A percentile compares a stretch with the other conserved stretches of the same genome.
Evolutionary conservation across 2,797 vertebrate genomes (phyloP).

Genomic region (Chaetodon trifasciatus): DNA sequence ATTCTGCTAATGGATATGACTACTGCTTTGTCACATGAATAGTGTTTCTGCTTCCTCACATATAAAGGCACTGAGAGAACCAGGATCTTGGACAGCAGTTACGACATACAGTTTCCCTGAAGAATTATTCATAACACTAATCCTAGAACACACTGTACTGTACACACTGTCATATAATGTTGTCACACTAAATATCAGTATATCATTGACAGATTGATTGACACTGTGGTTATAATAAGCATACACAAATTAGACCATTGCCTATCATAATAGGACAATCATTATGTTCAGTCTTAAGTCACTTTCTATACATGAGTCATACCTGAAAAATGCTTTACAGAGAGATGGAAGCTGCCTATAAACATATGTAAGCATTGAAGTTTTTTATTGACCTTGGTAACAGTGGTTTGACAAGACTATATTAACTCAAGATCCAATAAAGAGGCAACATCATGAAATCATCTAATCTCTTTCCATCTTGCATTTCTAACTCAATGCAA

Average conservation of each 20-base stretch:
- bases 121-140: conserved; percentile 19
- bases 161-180: not conserved
- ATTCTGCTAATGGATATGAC: not conserved
- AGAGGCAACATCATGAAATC: not conserved
- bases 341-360: not conserved
- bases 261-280: not conserved
- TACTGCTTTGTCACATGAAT: not conserved
- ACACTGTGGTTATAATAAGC: conserved; percentile 3
- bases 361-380: not conserved
- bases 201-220: not conserved
- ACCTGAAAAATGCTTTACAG: not conserved
- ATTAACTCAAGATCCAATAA: not conserved
- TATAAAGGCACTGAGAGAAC: not conserved
- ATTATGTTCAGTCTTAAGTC: not conserved
- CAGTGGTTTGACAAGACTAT: not conserved
- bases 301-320: not conserved
- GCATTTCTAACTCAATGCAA: too few species aligned
- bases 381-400: not conserved
- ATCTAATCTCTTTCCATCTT: too few species aligned
- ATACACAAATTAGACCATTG: not conserved
- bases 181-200: not conserved
- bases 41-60: not conserved
- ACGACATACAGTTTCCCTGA: not conserved
- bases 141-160: conserved; percentile 8
- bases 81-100: not conserved